Evolutionary conservation across 2,797 vertebrate genomes (phyloP), one percentile per base, ranked within the genome.

Genomic region (Rhinichthys osculus): DNA sequence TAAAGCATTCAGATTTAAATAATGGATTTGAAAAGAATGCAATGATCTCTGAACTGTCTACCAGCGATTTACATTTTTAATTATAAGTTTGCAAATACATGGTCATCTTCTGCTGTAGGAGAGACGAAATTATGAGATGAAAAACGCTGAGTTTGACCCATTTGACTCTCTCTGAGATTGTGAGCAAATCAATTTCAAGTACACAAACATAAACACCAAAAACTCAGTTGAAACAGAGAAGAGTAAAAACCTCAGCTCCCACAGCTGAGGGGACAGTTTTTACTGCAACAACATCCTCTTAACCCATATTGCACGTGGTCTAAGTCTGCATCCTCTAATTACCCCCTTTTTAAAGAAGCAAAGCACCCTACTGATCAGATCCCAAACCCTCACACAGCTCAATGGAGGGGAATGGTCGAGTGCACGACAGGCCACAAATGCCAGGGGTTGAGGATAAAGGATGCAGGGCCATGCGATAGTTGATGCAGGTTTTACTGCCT

Each of bases 281-380:
- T 35, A 80, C 57, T 27, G 27, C 52, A 42, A 52, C 35, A 44
- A 30, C 70, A 66, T 73, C 33, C 27, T 47, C 73, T 47, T 57
- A 78, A 71, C 40, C 52, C 19, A 44, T 21, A 57, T 83, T 62
- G 83, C 44, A 82, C 84, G 23, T 90, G 72, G 86, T 84, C 82
- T 52, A 71, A 79, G 78, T 88, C 87, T 62, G 80, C 93, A 95
- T 92, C 96, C 95, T 96, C 94, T 92, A 95, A 74, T 35, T 4
- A 2, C 94, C 91, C 94, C 87, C 27, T 93, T 94, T 94, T 96
- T 95, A 35, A 7, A 52, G 92, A 93, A 84, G 59, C 44, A 77
- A 10, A 67, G 93, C 93, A 93, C 93, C 95, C 93, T 90, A 87
- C 93, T 91, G 88, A 95, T 93, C 93, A 94, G 95, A 92, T 94